Evolutionary conservation across 1,140 invertebrate species (phyloP).

Genomic region (Macrostomum lignano): DNA sequence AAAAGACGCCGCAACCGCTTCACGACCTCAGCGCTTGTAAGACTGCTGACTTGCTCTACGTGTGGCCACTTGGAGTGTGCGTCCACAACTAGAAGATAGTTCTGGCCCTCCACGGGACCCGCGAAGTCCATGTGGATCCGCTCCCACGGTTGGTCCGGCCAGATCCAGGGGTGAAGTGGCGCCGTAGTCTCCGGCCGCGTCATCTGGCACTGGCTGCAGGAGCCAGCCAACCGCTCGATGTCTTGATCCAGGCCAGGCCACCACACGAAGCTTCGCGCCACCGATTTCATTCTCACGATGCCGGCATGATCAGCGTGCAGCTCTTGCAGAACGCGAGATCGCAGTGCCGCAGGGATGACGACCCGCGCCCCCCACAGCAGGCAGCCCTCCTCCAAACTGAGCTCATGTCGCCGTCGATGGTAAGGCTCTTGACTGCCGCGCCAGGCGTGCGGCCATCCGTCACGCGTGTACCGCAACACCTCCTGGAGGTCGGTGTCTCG

Average conservation of each 20-base stretch:
- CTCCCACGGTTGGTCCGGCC: constrained; percentile 17
- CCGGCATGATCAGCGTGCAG: constrained; percentile 26
- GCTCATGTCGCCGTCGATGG: no score
- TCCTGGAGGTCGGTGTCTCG: not conserved
- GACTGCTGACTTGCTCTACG: constrained; percentile 13
- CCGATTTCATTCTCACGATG: constrained; percentile 23
- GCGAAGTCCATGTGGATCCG: constrained; percentile 29
- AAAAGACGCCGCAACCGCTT: constrained; percentile 9
- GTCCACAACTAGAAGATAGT: constrained; percentile 25
- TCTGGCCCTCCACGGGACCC: constrained; percentile 15
- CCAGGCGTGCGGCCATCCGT: not conserved
- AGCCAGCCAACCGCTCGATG: constrained; percentile 12
- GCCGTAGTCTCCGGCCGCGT: constrained; percentile 6
- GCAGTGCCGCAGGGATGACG: constrained; percentile 11
- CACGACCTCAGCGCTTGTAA: constrained; percentile 8
- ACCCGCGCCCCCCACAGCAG: constrained; percentile 8
- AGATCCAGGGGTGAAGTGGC: constrained; percentile 19
- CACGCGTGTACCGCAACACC: not conserved
- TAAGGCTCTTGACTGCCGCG: no score
- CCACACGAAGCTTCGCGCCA: constrained; percentile 22
- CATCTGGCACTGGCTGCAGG: constrained; percentile 8
- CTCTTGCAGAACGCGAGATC: constrained; percentile 12
- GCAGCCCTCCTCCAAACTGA: no score
- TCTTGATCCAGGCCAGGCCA: constrained; percentile 27
- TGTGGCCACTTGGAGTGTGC: constrained; percentile 29